Evolutionary conservation across 2,797 vertebrate species (phyloP).

Genomic region (Sandelia bainsii): DNA sequence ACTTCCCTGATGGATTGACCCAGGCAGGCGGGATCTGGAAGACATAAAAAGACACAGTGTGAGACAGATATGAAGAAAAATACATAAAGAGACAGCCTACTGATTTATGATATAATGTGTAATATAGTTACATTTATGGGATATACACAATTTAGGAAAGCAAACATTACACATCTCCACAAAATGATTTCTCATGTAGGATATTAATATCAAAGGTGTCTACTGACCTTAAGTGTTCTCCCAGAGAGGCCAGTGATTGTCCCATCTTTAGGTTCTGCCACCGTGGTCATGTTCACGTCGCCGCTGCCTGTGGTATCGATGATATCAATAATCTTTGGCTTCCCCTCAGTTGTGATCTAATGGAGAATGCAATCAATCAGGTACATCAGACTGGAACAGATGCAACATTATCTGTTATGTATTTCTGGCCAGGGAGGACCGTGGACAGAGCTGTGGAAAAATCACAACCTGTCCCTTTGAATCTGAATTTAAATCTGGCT

Average conservation of each 20-base stretch:
- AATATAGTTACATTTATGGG: background rate
- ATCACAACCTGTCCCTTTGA: background rate
- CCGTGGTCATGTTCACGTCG: conserved; percentile 92
- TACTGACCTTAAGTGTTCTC: conserved; percentile 89
- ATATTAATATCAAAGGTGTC: background rate
- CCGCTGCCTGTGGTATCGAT: conserved; percentile 99
- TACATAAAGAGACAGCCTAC: background rate
- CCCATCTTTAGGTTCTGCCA: conserved; percentile 92
- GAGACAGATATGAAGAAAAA: conserved; percentile 32
- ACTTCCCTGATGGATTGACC: conserved; percentile 95
- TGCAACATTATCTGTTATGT: background rate
- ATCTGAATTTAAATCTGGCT: background rate
- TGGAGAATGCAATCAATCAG: background rate
- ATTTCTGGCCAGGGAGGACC: background rate
- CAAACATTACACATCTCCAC: background rate
- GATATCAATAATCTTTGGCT: conserved; percentile 97
- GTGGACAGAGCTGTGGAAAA: background rate
- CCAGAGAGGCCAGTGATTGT: conserved; percentile 91
- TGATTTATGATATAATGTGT: background rate
- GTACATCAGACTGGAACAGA: background rate
- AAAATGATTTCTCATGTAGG: conserved; percentile 7
- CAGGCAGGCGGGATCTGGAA: conserved; percentile 90
- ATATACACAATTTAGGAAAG: background rate
- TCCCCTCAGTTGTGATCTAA: conserved; percentile 94
- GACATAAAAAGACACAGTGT: conserved; percentile 52